Conservation (phyloP, 2,113 vertebrate genomes). For the Callionymus lyra region DNA sequence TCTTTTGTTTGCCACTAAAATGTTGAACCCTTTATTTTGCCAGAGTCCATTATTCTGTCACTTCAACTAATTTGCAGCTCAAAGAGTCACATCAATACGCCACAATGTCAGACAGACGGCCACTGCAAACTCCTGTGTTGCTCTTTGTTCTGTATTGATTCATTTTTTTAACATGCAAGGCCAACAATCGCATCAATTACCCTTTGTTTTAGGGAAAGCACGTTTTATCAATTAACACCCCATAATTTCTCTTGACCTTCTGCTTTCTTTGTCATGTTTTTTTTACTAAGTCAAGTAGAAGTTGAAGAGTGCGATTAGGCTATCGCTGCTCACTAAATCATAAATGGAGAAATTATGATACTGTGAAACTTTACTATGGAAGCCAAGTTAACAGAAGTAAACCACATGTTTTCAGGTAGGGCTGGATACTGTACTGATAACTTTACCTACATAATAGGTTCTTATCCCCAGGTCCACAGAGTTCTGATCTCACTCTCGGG, state of each 20-base stretch:
- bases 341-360: no score
- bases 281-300: background rate
- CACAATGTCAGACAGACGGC: slow-evolving; percentile 30
- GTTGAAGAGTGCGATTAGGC: background rate
- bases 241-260: slow-evolving; percentile 13
- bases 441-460: no score
- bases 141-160: slow-evolving; percentile 35
- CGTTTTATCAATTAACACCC: slow-evolving; percentile 4
- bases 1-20: background rate
- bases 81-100: slow-evolving; percentile 50
- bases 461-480: no score
- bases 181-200: slow-evolving; percentile 40
- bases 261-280: background rate
- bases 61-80: slow-evolving; percentile 54
- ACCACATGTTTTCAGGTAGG: background rate
- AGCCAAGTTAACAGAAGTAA: no score
- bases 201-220: slow-evolving; percentile 37
- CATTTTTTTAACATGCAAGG: slow-evolving; percentile 28
- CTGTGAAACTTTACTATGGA: background rate
- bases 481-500: no score
- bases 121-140: slow-evolving; percentile 27
- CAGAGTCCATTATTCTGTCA: slow-evolving; percentile 49
- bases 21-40: slow-evolving; percentile 33
- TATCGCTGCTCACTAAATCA: no score
- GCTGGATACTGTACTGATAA: background rate